Percentiles rank a stretch among this genome's conserved stretches.
These are phyloP conservation scores for Philhelius pedissequus DNA, from an alignment of 2,888 invertebrate species.

Conservation along the genomic window DNA sequence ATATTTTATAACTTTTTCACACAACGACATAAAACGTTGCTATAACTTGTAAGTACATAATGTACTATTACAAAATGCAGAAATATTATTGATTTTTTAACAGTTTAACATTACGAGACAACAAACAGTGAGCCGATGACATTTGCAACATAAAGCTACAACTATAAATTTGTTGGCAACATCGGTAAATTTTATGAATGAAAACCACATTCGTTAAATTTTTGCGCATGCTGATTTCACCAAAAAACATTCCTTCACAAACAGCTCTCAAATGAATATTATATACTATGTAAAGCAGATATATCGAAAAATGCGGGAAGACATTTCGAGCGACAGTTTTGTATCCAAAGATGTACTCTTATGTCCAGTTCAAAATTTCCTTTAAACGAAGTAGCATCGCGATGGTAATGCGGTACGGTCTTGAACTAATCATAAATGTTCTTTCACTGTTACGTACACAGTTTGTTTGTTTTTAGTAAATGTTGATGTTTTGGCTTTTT, in stretches of 20 bases:
- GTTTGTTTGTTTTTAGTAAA: neutral
- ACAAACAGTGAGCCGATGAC: neutral
- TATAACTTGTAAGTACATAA: no score
- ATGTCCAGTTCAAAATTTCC: neutral
- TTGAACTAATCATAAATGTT: neutral
- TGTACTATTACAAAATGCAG: no score
- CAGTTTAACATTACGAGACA: neutral
- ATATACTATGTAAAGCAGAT: neutral
- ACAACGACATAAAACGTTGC: no score
- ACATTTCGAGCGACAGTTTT: neutral
- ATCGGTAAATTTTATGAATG: conserved; percentile 3
- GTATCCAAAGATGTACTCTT: neutral
- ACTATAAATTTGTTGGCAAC: neutral
- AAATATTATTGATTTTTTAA: neutral
- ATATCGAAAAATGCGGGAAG: conserved; percentile 15
- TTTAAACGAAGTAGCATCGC: neutral
- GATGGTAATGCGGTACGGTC: neutral
- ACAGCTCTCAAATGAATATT: neutral
- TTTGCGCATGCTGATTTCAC: conserved; percentile 1
- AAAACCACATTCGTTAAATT: neutral
- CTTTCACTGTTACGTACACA: neutral
- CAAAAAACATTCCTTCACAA: neutral
- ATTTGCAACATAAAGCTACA: neutral
- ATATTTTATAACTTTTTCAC: no score
- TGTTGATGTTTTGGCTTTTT: neutral